Conservation (phyloP, 1,140 invertebrate genomes). For the Dufourea novaeangliae region DNA sequence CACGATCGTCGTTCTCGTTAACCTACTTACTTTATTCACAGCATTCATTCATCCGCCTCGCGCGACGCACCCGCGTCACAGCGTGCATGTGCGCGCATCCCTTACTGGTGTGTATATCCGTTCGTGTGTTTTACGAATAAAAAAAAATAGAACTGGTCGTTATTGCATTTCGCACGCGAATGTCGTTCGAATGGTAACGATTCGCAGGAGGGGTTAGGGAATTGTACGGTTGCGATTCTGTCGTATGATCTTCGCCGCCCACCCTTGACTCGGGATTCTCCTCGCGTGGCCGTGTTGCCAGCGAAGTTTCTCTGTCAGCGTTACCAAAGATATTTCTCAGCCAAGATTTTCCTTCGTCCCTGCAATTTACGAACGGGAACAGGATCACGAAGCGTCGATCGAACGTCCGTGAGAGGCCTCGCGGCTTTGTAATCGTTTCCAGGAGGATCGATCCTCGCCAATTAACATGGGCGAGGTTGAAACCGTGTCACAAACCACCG, state of each 20-base stretch:
- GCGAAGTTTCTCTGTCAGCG: not conserved
- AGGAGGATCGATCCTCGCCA: conserved; percentile 44
- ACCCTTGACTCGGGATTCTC: not conserved
- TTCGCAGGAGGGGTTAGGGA: too few relatives aligned
- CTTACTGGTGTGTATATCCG: not conserved
- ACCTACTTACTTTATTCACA: conserved; percentile 49
- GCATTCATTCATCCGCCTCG: conserved; percentile 40
- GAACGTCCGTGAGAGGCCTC: conserved; percentile 38
- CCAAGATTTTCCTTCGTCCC: not conserved
- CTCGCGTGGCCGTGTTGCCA: not conserved
- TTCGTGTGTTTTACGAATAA: not conserved
- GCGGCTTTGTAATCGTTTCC: conserved; percentile 44
- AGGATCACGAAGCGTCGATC: conserved; percentile 28
- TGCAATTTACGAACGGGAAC: not conserved
- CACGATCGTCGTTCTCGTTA: conserved; percentile 37
- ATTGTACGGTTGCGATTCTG: not conserved
- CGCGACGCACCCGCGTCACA: too few relatives aligned
- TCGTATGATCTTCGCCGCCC: not conserved
- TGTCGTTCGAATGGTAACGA: conserved; percentile 12
- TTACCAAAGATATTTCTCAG: too few relatives aligned
- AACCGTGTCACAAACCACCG: conserved; percentile 11
- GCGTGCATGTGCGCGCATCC: not conserved
- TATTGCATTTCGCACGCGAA: conserved; percentile 24
- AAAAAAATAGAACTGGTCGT: not conserved
- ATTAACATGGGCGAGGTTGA: conserved; percentile 54